phyloP scores from a whole-genome alignment of 2,113 vertebrate genomes.

The Rissa tridactyla region DNA sequence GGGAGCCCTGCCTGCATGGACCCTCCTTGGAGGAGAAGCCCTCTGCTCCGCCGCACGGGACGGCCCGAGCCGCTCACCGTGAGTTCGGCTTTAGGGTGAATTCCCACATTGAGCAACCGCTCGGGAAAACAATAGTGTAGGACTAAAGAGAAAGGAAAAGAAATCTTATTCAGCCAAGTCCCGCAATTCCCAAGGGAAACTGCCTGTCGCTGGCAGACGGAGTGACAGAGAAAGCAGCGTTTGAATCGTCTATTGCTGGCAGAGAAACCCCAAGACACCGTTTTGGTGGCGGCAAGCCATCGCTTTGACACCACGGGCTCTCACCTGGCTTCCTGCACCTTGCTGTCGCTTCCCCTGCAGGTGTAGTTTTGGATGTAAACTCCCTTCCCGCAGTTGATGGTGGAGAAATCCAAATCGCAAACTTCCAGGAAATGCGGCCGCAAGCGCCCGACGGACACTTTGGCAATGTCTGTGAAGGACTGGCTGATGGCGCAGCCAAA shows the following conservation, averaged over 20 bases:
- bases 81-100: background rate
- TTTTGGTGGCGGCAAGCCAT: background rate
- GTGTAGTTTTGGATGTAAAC: slow-evolving; percentile 88
- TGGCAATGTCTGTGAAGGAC: slow-evolving; percentile 98
- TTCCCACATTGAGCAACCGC: slow-evolving; percentile 10
- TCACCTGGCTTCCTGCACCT: slow-evolving; percentile 94
- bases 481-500: slow-evolving; percentile 97
- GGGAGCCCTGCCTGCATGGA: background rate
- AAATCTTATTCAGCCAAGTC: background rate
- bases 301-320: rapidly evolving
- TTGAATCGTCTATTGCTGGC: too few relatives aligned
- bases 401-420: slow-evolving; percentile 84
- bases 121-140: background rate
- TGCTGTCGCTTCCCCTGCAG: slow-evolving; percentile 79
- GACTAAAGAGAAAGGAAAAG: slow-evolving; percentile 33
- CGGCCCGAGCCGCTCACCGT: background rate
- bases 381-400: slow-evolving; percentile 87
- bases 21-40: background rate
- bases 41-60: rapidly evolving
- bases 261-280: background rate
- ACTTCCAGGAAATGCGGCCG: slow-evolving; percentile 92
- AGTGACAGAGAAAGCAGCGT: background rate
- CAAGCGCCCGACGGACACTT: slow-evolving; percentile 96
- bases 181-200: slow-evolving; percentile 5
- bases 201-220: background rate